Base-by-base conservation (phyloP, 2,113 vertebrate species). In the Vulpes vulpes region DNA sequence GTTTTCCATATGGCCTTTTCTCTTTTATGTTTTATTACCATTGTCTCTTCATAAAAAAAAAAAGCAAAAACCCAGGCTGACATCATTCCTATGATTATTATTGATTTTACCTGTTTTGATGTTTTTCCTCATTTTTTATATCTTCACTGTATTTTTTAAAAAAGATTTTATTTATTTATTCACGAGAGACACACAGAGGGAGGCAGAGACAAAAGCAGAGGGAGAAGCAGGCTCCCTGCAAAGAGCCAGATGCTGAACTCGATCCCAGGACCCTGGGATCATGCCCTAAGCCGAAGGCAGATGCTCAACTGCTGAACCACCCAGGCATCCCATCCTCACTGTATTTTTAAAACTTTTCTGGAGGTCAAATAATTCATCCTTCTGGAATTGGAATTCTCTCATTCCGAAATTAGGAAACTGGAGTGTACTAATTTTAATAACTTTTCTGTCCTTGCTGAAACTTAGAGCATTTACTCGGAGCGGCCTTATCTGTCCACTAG, bases 21-120 rank as follows among this genome's bases (percentile, higher is more conserved):
- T 91, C 27, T 91, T 80, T 89, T 51, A 23, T 81, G 59, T 91
- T 94, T 95, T 89, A 65, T 88, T 43, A 69, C 35, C n/a, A 14
- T 92, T 79, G 49, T 65, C 3, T 97, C 85, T 95, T 92, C 76
- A 86, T 51, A 25, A 23, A 60, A 62, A 81, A 51, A 51, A 76
- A 51, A 78, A 78, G 25, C 43, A 25, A 62, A 67, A 55, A 23
- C 12, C 49, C 49, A 2, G 9, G 49, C 30, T 76, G 32, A 32
- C 30, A 65, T 86, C n/a, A 79, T 88, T 88, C 35, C 3, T 38
- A 1, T 17, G 14, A 8, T 43, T 43, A 3, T 89, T 85, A 49
- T 7, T 86, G 65, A 64, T 55, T 82, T 94, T 11, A 80, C 4
- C 15, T 51, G 9, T 89, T 94, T 95, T 43, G 6, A n/a, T 43